phyloP scores from a whole-genome alignment of 2,797 vertebrate species.

The Oreortyx pictus region DNA sequence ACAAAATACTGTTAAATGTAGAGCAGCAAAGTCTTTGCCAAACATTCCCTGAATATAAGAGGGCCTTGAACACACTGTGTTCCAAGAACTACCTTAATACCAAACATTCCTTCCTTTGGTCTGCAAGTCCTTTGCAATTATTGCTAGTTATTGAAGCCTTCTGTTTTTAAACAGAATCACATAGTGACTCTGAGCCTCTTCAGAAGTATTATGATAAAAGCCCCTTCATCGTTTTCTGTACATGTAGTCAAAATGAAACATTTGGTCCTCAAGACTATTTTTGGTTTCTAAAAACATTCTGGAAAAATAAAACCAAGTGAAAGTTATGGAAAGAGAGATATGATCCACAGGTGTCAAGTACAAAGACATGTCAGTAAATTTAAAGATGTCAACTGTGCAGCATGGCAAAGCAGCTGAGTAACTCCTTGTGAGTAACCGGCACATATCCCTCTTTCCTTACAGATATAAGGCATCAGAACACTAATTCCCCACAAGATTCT shows the following conservation, averaged over 20 bases:
- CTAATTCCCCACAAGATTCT: not conserved
- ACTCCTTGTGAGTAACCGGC: not conserved
- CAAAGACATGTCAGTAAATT: not conserved
- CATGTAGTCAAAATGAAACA: constrained; percentile 29
- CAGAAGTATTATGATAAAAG: constrained; percentile 38
- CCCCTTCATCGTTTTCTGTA: constrained; percentile 31
- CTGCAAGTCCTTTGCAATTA: constrained; percentile 66
- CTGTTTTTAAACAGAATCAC: constrained; percentile 53
- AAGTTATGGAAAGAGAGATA: not conserved
- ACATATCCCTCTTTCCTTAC: not conserved
- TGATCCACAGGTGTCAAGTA: not conserved
- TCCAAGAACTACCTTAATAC: constrained; percentile 57
- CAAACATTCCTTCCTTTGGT: constrained; percentile 65
- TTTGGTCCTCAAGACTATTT: constrained; percentile 66
- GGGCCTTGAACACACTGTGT: constrained; percentile 54
- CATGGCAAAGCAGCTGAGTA: constrained; percentile 14
- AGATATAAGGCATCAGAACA: not conserved
- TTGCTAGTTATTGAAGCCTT: constrained; percentile 65
- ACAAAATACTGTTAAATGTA: constrained; percentile 75
- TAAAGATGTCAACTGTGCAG: not conserved
- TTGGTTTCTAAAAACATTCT: constrained; percentile 39
- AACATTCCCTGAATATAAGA: constrained; percentile 70
- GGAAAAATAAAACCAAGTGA: constrained; percentile 9
- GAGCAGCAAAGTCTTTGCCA: constrained; percentile 69
- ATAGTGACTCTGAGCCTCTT: constrained; percentile 55